These are phyloP conservation scores for Heliothis virescens DNA, from an alignment of 1,140 invertebrate genomes.

Conservation along the genomic window DNA sequence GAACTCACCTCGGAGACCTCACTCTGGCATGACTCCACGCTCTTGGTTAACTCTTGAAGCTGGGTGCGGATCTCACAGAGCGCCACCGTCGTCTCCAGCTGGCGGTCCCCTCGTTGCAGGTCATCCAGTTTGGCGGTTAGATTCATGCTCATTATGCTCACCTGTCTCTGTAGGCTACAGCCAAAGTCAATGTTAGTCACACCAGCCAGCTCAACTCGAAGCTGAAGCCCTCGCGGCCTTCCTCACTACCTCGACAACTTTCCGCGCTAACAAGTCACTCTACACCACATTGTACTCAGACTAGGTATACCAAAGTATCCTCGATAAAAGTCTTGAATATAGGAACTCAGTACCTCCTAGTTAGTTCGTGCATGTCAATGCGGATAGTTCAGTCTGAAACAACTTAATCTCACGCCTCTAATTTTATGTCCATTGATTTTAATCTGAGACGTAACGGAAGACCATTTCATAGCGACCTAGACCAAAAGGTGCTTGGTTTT, in stretches of 20 bases:
- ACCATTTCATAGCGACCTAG: background rate
- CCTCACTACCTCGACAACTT: slow-evolving; percentile 9
- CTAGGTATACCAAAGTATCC: too few relatives aligned
- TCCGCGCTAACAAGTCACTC: background rate
- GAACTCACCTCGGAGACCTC: slow-evolving; percentile 92
- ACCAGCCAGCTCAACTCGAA: background rate
- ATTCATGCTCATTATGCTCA: slow-evolving; percentile 98
- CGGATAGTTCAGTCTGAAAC: background rate
- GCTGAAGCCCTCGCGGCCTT: background rate
- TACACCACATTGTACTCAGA: too few relatives aligned
- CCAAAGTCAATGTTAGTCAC: slow-evolving; percentile 35
- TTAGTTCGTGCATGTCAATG: background rate
- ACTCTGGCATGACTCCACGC: slow-evolving; percentile 96
- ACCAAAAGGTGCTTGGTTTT: background rate
- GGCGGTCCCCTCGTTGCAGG: slow-evolving; percentile 94
- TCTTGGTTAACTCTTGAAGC: slow-evolving; percentile 96
- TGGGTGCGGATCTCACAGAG: slow-evolving; percentile 96
- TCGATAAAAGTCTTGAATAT: too few relatives aligned
- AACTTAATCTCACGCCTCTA: background rate
- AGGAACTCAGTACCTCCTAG: background rate
- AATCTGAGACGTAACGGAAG: background rate
- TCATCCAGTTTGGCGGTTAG: slow-evolving; percentile 96
- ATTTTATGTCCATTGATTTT: background rate
- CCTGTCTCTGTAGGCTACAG: slow-evolving; percentile 96
- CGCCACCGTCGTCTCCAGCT: slow-evolving; percentile 95